Conservation (phyloP, 1,140 invertebrate species). For the Bombus confusus region DNA sequence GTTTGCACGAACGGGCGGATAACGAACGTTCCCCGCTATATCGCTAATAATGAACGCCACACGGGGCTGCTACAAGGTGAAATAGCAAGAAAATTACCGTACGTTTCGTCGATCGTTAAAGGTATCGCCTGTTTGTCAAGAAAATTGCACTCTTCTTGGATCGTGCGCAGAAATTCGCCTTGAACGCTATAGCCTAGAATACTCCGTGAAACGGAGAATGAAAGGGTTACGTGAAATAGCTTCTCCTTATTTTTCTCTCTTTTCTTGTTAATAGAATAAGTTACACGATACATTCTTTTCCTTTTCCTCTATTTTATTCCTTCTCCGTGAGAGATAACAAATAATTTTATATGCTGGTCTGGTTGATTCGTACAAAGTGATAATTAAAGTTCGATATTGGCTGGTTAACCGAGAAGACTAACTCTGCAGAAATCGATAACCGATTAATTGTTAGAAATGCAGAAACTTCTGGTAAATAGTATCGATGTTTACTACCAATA, state of each 20-base stretch:
- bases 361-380: too few species aligned
- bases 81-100: conserved; percentile 19
- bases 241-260: too few species aligned
- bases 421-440: background rate
- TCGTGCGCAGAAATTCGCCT: conserved; percentile 25
- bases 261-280: too few species aligned
- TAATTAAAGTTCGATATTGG: background rate
- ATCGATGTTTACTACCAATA: background rate
- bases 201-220: background rate
- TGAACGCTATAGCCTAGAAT: conserved; percentile 21
- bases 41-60: conserved; percentile 23
- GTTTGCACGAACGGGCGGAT: background rate
- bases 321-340: too few species aligned
- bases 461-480: background rate
- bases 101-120: conserved; percentile 27
- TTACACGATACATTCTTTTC: background rate
- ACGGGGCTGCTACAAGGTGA: background rate
- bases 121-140: conserved; percentile 20
- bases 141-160: background rate
- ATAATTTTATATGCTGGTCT: background rate
- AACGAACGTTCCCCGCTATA: conserved; percentile 9
- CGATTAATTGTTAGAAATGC: background rate
- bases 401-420: background rate
- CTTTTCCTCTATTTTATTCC: background rate
- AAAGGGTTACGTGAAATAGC: background rate